Base-by-base conservation (phyloP, 1,140 invertebrate genomes). In the Drosophila auraria region DNA sequence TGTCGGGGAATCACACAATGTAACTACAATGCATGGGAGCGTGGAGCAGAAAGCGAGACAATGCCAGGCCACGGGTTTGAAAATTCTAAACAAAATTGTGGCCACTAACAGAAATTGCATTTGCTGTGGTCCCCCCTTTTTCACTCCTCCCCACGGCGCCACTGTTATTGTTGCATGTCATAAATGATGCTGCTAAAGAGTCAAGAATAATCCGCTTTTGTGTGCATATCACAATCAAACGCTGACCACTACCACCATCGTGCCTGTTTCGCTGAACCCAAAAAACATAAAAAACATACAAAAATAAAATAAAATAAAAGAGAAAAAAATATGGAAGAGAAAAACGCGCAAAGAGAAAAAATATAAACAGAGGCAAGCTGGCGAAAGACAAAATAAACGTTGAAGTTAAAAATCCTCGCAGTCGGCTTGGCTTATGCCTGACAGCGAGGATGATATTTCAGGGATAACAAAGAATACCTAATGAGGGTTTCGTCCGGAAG, bases 141-240 rank as follows among this genome's bases (percentile, higher is more conserved):
- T 8, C 11, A 11, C 17, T 17, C 17, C 4, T 1, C 8, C 17
- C n/a, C 58, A 50, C 57, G 63, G 57, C 59, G 20, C 63, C 53
- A 42, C 53, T 69, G 72, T 83, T 87, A 90, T 90, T 89, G 81
- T 90, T 87, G 81, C 71, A 84, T 84, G 84, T 84, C 84, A 87
- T 87, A 87, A 87, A 87, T 90, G 86, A 90, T 87, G 81, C 79
- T 81, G 86, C 81, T 84, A 87, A 90, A 89, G 78, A 87, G 77
- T 84, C 80, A 68, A 80, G 73, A 79, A 90, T 87, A 87, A 87
- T 87, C 84, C 84, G 84, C 84, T 84, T 89, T 84, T 90, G 86
- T 90, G 86, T 79, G 84, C 81, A 90, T 87, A 78, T 87, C 81
- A 89, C 83, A 87, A 84, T 87, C 83, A 89, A 90, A 89, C 71